Evolutionary conservation across 2,888 invertebrate genomes (phyloP).

Genomic region (Amiota communis): DNA sequence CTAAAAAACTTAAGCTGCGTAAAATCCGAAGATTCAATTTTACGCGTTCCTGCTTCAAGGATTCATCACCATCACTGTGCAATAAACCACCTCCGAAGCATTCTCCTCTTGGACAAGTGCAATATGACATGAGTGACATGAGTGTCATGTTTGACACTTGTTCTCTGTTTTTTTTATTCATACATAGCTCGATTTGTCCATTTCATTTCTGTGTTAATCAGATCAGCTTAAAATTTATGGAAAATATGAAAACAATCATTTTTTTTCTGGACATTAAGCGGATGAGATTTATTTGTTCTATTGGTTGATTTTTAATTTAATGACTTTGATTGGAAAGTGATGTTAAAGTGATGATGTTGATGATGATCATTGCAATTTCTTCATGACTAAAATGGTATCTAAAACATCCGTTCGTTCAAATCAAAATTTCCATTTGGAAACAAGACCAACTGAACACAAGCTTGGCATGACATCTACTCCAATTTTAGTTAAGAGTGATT

Average conservation of each 20-base stretch:
- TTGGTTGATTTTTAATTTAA: no score
- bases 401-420: no score
- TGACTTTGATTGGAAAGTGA: no score
- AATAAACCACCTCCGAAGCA: background rate
- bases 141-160: slow-evolving; percentile 47
- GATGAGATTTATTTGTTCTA: slow-evolving; percentile 24
- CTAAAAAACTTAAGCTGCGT: slow-evolving; percentile 72
- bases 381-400: no score
- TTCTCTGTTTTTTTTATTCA: slow-evolving; percentile 21
- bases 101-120: slow-evolving; percentile 45
- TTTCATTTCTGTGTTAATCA: slow-evolving; percentile 18
- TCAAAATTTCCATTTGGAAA: no score
- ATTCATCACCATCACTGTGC: slow-evolving; percentile 38
- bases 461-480: no score
- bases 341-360: no score
- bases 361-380: background rate
- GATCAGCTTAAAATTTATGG: slow-evolving; percentile 20
- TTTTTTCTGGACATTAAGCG: slow-evolving; percentile 29
- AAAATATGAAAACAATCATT: slow-evolving; percentile 29
- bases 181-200: background rate
- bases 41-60: slow-evolving; percentile 70
- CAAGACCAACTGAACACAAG: no score
- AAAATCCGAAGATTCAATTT: slow-evolving; percentile 74
- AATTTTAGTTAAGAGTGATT: background rate
- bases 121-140: slow-evolving; percentile 40